These are phyloP conservation scores for Rafetus swinhoei DNA, from an alignment of 2,113 vertebrate species.

Conservation along the genomic window DNA sequence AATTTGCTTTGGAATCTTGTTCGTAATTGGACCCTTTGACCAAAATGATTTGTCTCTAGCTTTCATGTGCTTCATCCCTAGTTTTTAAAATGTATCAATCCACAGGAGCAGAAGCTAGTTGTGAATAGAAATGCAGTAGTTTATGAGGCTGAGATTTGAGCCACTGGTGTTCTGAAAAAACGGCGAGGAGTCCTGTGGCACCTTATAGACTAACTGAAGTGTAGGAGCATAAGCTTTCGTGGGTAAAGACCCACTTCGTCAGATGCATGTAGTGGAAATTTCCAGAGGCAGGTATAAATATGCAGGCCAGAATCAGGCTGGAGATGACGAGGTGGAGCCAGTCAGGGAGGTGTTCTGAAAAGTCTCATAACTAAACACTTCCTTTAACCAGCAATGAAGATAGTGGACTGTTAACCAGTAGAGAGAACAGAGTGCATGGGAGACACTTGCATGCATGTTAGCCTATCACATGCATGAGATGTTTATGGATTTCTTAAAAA, in stretches of 20 bases:
- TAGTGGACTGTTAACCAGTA: not conserved
- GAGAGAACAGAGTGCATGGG: not conserved
- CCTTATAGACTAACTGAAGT: too few species aligned
- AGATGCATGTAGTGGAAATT: too few species aligned
- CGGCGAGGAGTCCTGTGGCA: too few species aligned
- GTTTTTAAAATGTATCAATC: not conserved
- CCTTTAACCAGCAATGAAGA: not conserved
- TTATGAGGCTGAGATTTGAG: not conserved
- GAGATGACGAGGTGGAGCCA: too few species aligned
- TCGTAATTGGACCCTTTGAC: not conserved
- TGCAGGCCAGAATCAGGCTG: too few species aligned
- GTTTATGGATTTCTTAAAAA: accelerated
- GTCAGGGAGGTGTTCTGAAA: not conserved
- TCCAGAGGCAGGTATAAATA: too few species aligned
- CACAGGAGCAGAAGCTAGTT: not conserved
- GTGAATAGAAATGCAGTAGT: accelerated
- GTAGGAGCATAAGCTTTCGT: too few species aligned
- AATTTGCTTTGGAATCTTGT: not conserved
- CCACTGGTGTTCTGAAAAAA: not conserved
- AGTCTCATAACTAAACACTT: not conserved
- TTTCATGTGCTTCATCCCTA: not conserved
- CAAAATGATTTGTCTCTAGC: not conserved
- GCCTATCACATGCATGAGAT: not conserved
- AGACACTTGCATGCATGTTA: not conserved
- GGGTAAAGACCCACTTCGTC: too few species aligned